Evolutionary conservation across 2,113 vertebrate genomes (phyloP).

Genomic region (Pluvianellus socialis): DNA sequence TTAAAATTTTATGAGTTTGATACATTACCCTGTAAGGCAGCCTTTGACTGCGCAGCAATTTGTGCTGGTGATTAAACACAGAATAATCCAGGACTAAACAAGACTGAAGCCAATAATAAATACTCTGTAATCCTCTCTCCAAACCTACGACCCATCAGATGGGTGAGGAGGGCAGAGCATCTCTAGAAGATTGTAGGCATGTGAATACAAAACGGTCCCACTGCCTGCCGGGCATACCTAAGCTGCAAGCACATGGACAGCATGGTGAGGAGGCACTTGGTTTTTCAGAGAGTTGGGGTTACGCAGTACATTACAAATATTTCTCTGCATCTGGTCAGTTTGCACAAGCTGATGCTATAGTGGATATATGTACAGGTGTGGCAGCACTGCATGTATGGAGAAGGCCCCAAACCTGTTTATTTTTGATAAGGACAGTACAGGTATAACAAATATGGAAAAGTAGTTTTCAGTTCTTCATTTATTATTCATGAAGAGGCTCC

Average conservation of each 20-base stretch:
- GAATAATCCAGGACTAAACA: not conserved
- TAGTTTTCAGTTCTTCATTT: not conserved
- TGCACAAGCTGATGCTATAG: not conserved
- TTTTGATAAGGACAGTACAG: not conserved
- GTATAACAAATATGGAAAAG: not conserved
- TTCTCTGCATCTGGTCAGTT: not conserved
- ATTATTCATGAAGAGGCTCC: not conserved
- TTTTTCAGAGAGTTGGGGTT: not conserved
- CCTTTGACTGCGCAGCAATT: not conserved
- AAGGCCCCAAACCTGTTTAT: not conserved
- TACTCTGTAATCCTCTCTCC: not conserved
- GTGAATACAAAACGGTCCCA: not conserved
- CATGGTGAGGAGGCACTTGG: not conserved
- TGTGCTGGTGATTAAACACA: not conserved
- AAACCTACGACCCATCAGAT: not conserved
- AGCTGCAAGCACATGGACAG: fast-evolving
- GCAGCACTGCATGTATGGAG: not conserved
- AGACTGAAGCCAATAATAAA: not conserved
- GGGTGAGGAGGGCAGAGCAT: not conserved
- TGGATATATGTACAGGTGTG: not conserved
- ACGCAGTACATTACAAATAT: not conserved
- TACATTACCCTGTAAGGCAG: not conserved
- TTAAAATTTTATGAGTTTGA: not conserved
- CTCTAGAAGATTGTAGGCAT: not conserved
- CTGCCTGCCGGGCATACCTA: not conserved